A percentile compares a stretch with the other conserved stretches of the same genome.
phyloP scores from a whole-genome alignment of 2,113 vertebrate species.

The Ochotona curzoniae region DNA sequence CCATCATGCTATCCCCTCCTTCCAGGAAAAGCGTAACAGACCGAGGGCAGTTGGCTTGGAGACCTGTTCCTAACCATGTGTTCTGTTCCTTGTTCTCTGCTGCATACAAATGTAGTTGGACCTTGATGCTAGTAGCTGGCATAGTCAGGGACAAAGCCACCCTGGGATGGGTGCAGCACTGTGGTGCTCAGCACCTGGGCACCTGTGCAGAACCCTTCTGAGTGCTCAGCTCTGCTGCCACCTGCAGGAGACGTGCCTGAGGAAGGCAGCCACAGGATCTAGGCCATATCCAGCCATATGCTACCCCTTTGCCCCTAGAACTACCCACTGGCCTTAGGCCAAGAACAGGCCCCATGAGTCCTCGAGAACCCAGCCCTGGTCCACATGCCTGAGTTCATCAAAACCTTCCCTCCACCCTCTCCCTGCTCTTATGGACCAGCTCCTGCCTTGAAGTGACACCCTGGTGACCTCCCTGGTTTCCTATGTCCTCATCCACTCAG shows the following conservation, averaged over 20 bases:
- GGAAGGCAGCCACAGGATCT: background rate
- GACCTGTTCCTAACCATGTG: background rate
- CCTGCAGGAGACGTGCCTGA: background rate
- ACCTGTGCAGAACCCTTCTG: background rate
- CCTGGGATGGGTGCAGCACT: too few relatives aligned
- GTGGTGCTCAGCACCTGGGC: background rate
- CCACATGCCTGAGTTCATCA: background rate
- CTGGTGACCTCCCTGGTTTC: background rate
- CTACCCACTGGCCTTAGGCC: background rate
- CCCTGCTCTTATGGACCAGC: background rate
- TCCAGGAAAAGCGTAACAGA: background rate
- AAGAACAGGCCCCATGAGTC: background rate
- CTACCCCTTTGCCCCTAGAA: background rate
- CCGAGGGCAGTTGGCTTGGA: background rate
- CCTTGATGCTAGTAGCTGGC: background rate
- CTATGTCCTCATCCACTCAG: background rate
- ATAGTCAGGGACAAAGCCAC: background rate
- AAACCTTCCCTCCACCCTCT: background rate
- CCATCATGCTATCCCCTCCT: background rate
- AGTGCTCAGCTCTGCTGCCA: background rate
- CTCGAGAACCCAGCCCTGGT: background rate
- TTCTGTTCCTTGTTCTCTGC: background rate
- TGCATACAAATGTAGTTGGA: background rate
- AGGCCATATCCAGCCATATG: background rate
- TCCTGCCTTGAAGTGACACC: background rate